Evolutionary conservation across 2,888 invertebrate species (phyloP).

Genomic region (Drosophila greeni): DNA sequence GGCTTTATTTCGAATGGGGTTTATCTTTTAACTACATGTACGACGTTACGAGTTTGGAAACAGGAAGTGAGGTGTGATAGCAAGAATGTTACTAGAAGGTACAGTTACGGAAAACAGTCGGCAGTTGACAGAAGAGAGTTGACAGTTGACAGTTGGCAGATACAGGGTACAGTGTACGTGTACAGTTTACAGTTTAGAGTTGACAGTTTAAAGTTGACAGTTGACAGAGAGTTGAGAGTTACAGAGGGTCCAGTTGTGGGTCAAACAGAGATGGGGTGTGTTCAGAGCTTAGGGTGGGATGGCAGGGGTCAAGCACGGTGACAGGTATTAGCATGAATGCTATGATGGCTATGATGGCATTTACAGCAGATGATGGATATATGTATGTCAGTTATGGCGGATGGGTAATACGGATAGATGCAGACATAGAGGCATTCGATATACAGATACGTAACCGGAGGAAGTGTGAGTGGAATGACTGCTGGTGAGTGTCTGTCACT

Average conservation of each 20-base stretch:
- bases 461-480: slow-evolving; percentile 7
- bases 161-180: background rate
- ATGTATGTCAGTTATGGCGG: background rate
- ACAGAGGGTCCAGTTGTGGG: slow-evolving; percentile 20
- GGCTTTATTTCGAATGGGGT: slow-evolving; percentile 3
- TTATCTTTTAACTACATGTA: slow-evolving; percentile 13
- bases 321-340: slow-evolving; percentile 3
- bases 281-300: slow-evolving; percentile 8
- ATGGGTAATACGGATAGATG: slow-evolving; percentile 12
- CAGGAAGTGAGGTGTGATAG: slow-evolving; percentile 16
- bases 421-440: slow-evolving; percentile 28
- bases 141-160: slow-evolving; percentile 4
- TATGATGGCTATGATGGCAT: slow-evolving; percentile 1
- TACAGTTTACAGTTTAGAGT: background rate
- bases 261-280: background rate
- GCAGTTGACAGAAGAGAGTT: slow-evolving; percentile 5
- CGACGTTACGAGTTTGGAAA: slow-evolving; percentile 15
- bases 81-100: slow-evolving; percentile 1
- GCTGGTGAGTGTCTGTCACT: slow-evolving; percentile 15
- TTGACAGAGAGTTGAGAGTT: slow-evolving; percentile 5
- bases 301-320: slow-evolving; percentile 20
- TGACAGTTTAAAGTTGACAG: slow-evolving; percentile 4
- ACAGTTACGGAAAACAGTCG: slow-evolving; percentile 16
- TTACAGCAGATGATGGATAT: slow-evolving; percentile 23
- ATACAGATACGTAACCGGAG: slow-evolving; percentile 13